These are phyloP conservation scores for Mesochorus sp. DNA, from an alignment of 2,888 invertebrate species.

Conservation along the genomic window DNA sequence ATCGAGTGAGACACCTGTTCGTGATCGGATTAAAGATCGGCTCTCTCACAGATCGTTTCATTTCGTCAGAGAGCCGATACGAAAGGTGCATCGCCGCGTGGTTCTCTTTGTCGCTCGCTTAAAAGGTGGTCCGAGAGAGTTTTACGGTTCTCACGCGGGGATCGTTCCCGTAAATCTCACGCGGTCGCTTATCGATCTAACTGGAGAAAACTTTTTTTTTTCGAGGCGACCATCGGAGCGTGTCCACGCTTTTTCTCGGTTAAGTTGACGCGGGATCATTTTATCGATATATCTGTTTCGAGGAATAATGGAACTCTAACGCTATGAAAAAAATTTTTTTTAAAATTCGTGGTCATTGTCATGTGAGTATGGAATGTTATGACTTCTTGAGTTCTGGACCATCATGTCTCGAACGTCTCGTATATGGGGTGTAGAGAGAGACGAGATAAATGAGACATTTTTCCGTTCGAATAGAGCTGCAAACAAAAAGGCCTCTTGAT, in stretches of 20 bases:
- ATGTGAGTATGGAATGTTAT: not conserved
- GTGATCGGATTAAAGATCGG: slow-evolving; percentile 48
- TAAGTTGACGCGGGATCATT: slow-evolving; percentile 9
- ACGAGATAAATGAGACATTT: slow-evolving; percentile 31
- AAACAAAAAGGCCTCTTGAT: slow-evolving; percentile 18
- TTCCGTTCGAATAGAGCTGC: not conserved
- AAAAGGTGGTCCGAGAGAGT: slow-evolving; percentile 6
- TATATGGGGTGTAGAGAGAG: slow-evolving; percentile 10
- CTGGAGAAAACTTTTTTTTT: slow-evolving; percentile 24
- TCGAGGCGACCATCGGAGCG: slow-evolving; percentile 2
- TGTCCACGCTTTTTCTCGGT: not conserved
- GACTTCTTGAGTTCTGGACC: slow-evolving; percentile 10
- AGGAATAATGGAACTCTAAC: not conserved
- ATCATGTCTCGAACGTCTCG: not conserved
- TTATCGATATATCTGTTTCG: not conserved
- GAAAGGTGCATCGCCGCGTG: slow-evolving; percentile 24
- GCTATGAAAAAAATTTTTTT: not conserved
- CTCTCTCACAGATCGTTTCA: not conserved
- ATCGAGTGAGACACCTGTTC: slow-evolving; percentile 21
- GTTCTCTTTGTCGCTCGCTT: slow-evolving; percentile 11
- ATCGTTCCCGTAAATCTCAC: slow-evolving; percentile 42
- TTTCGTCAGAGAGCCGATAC: slow-evolving; percentile 28
- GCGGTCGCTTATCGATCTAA: slow-evolving; percentile 34
- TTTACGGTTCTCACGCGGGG: slow-evolving; percentile 39
- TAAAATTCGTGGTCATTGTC: not conserved